Conservation (phyloP, 2,888 invertebrate genomes). For the Oscheius sp. region DNA sequence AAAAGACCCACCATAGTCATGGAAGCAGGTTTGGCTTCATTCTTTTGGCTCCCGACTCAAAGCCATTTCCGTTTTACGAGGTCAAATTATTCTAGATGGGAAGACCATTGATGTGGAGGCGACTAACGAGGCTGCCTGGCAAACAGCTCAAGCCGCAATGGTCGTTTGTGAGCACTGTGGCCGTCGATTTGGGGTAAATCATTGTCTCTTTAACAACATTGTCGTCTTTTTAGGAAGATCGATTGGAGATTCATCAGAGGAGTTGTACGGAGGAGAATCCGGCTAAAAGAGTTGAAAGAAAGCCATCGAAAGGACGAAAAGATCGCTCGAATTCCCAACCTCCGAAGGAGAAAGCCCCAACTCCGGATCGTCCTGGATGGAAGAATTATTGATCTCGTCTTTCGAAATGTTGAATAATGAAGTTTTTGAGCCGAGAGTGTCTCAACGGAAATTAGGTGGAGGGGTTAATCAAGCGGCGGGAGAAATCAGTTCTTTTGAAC, state of each 20-base stretch:
- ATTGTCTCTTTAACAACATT: neutral
- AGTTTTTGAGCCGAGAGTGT: neutral
- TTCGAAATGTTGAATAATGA: too few species aligned
- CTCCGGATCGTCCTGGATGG: constrained; percentile 1
- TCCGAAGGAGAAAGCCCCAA: neutral
- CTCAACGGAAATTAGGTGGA: neutral
- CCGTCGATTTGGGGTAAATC: constrained; percentile 76
- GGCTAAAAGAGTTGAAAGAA: constrained; percentile 46
- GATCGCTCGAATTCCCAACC: constrained; percentile 15
- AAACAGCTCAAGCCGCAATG: constrained; percentile 73
- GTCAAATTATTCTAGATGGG: constrained; percentile 43
- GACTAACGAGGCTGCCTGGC: constrained; percentile 75
- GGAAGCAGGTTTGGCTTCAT: constrained; percentile 35
- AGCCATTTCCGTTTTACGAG: neutral
- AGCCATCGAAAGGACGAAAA: neutral
- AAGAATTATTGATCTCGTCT: constrained; percentile 5
- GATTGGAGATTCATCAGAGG: constrained; percentile 77
- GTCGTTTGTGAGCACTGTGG: constrained; percentile 78
- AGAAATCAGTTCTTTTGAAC: too few species aligned
- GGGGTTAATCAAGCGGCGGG: too few species aligned
- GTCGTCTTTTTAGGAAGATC: constrained; percentile 74
- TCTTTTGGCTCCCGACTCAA: neutral
- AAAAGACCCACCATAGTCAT: constrained; percentile 74
- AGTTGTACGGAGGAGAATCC: constrained; percentile 74
- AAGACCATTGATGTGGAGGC: constrained; percentile 66